These are phyloP conservation scores for Heliconius congener DNA, from an alignment of 1,140 invertebrate genomes.

Conservation along the genomic window DNA sequence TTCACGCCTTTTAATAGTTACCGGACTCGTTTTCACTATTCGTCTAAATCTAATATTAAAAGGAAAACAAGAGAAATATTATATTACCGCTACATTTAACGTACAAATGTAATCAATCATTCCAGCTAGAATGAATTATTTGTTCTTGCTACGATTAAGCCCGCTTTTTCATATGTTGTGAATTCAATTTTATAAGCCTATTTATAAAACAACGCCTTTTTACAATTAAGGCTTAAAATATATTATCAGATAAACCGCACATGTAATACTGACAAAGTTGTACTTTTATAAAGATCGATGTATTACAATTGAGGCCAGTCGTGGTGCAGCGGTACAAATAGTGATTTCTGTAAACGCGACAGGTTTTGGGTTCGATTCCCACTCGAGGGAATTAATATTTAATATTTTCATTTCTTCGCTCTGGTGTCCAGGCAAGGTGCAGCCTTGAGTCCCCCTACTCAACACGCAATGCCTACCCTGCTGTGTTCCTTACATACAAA, in stretches of 20 bases:
- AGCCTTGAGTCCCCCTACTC: too few species aligned
- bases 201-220: not conserved
- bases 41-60: not conserved
- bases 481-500: too few species aligned
- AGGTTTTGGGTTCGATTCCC: too few species aligned
- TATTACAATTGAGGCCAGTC: too few species aligned
- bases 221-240: not conserved
- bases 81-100: not conserved
- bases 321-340: too few species aligned
- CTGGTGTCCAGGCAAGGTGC: too few species aligned
- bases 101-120: not conserved
- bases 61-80: not conserved
- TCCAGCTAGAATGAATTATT: conserved; percentile 16
- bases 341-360: too few species aligned
- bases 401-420: too few species aligned
- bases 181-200: not conserved
- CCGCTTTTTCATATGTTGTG: conserved; percentile 19
- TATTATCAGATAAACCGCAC: not conserved
- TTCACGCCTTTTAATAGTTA: conserved; percentile 46
- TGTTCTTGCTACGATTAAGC: not conserved
- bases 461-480: too few species aligned
- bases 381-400: too few species aligned
- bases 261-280: not conserved
- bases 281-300: too few species aligned
- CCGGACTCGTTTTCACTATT: not conserved